A percentile compares a stretch with the other conserved stretches of the same genome.
Evolutionary conservation across 1,140 invertebrate genomes (phyloP).

Genomic region (Ceratina calcarata): DNA sequence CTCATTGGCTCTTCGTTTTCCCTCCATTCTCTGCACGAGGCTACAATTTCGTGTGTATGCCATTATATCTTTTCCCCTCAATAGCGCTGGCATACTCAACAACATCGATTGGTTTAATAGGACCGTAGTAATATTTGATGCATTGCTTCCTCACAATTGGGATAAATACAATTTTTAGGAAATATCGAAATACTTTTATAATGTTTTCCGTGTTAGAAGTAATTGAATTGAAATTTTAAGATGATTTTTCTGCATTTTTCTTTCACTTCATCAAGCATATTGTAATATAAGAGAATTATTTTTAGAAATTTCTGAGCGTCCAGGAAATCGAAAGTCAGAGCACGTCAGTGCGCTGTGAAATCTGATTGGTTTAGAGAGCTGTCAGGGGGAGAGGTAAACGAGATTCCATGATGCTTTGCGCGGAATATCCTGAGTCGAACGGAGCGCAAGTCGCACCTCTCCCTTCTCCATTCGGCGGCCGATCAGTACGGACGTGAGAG

Average conservation of each 20-base stretch:
- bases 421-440: conserved; percentile 53
- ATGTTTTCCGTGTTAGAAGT: too few species aligned
- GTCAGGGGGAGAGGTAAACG: conserved; percentile 11
- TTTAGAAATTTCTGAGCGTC: not conserved
- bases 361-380: conserved; percentile 47
- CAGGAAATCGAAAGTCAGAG: not conserved
- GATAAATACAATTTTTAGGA: not conserved
- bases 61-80: conserved; percentile 38
- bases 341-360: conserved; percentile 24
- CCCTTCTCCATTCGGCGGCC: conserved; percentile 73
- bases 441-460: conserved; percentile 48
- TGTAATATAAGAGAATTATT: not conserved
- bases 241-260: not conserved
- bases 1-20: conserved; percentile 51
- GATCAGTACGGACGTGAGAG: conserved; percentile 64
- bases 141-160: not conserved
- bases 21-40: conserved; percentile 14
- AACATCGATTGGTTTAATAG: conserved; percentile 53
- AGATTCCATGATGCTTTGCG: conserved; percentile 66
- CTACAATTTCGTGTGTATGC: conserved; percentile 30
- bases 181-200: not conserved
- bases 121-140: conserved; percentile 28
- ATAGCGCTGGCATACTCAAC: conserved; percentile 19
- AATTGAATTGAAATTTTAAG: not conserved
- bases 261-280: not conserved